Conservation (phyloP, 2,797 vertebrate species). For the Pangasius macronema region DNA sequence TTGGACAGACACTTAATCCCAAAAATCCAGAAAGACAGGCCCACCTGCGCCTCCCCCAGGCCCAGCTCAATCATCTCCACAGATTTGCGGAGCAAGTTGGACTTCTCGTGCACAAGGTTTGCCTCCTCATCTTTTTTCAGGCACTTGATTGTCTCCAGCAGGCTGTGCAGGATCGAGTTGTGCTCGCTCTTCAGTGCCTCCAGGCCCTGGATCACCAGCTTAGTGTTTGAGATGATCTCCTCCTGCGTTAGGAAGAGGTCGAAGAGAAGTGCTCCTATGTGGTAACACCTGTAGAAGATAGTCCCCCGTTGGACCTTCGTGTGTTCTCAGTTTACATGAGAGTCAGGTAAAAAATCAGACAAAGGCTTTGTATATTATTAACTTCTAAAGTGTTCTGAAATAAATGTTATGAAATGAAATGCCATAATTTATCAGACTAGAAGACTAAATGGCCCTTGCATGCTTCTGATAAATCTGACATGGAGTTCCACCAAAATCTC, state of each 20-base stretch:
- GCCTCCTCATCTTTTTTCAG: constrained; percentile 98
- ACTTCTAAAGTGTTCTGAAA: neutral
- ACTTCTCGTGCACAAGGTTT: constrained; percentile 95
- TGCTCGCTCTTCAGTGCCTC: constrained; percentile 97
- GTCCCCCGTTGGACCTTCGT: no score
- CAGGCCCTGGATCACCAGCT: constrained; percentile 95
- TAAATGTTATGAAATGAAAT: neutral
- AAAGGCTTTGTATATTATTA: neutral
- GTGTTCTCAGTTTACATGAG: neutral
- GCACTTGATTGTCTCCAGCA: constrained; percentile 97
- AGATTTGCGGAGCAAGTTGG: constrained; percentile 90
- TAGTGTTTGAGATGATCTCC: constrained; percentile 98
- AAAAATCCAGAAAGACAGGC: constrained; percentile 51
- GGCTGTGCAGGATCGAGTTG: constrained; percentile 96
- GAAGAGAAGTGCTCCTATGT: no score
- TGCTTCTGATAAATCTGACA: no score
- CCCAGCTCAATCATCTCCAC: constrained; percentile 98
- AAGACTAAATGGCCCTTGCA: no score
- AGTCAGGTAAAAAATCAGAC: neutral
- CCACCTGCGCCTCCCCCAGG: constrained; percentile 95
- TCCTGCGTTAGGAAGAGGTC: constrained; percentile 97
- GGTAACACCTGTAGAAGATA: no score
- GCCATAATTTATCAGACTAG: neutral
- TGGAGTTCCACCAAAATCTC: no score
- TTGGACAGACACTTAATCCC: neutral